These are phyloP conservation scores for Chromoteleia sp. DNA, from an alignment of 2,888 invertebrate species.

Conservation along the genomic window DNA sequence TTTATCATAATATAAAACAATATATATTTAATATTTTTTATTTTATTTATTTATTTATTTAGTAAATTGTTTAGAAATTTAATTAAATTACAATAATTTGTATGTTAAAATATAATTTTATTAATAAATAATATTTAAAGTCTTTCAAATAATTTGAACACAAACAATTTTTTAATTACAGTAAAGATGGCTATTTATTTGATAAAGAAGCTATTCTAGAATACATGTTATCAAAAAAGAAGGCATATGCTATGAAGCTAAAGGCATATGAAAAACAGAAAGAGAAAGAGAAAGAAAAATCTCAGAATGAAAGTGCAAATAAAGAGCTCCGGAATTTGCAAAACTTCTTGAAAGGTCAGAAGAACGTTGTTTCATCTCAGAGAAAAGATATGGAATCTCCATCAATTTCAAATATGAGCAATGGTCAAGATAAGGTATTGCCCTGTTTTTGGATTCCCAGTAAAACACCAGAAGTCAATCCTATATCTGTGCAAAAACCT, in stretches of 20 bases:
- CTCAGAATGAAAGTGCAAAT: slow-evolving; percentile 89
- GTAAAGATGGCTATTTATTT: slow-evolving; percentile 95
- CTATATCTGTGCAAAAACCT: slow-evolving; percentile 90
- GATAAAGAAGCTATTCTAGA: slow-evolving; percentile 98
- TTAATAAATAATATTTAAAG: no score
- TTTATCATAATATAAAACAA: no score
- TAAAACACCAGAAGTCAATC: slow-evolving; percentile 94
- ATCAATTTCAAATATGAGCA: slow-evolving; percentile 92
- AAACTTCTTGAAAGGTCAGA: slow-evolving; percentile 93
- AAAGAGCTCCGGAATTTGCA: slow-evolving; percentile 91
- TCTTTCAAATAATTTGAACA: no score
- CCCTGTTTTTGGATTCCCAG: slow-evolving; percentile 99
- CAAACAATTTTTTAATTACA: no score
- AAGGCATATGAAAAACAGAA: slow-evolving; percentile 97
- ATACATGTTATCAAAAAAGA: slow-evolving; percentile 97
- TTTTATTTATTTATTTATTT: no score
- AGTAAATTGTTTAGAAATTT: no score
- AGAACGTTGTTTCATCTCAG: slow-evolving; percentile 86
- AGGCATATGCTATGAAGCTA: slow-evolving; percentile 93
- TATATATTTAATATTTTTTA: no score
- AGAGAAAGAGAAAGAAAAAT: slow-evolving; percentile 89
- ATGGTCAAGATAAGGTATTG: slow-evolving; percentile 91
- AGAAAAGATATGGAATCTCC: slow-evolving; percentile 55
- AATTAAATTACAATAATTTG: no score
- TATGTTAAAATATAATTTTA: no score